Evolutionary conservation across 2,888 invertebrate species (phyloP), one percentile per base, ranked within the genome.

Genomic region (Hypolimnas misippus): DNA sequence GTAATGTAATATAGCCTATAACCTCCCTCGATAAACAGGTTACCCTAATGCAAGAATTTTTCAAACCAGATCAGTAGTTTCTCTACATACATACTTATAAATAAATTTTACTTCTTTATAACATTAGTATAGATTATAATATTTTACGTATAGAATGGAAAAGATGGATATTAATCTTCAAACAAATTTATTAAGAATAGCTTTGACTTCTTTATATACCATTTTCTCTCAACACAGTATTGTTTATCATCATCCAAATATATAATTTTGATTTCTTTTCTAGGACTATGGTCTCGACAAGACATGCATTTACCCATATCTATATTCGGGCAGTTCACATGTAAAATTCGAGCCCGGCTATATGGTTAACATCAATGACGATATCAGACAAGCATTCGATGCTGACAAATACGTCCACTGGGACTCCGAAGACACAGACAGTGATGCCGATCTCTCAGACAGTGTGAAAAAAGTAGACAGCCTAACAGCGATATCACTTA

Each of bases 271-370:
- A 17, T 57, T 63, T 61, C 59, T 65, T 19, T 79, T 77, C 0
- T 83, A 91, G 91, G 71, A 77, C 12, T 87, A 74, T 57, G 90
- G 89, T 0, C 58, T 87, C 0, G 89, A 87, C 71, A 69, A 63
- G 1, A 75, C 64, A 16, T 78, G 76, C 35, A 49, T 69, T 0
- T 90, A 90, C 46, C 90, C 91, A 0, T 90, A 87, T 70, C 64
- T 76, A 21, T 46, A 14, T 0, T 17, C n/a, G 5, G 57, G 71
- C 0, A 59, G 63, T 0, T 33, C 72, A 0, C 61, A 70, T 0
- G 71, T 86, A 31, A 87, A 84, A 64, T 63, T 66, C 0, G 80
- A 84, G n/a, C 76, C 78, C 0, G 54, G 82, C 56, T 75, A 77
- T 1, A 88, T 86, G 87, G 87, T 86, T 0, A 68, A 74, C 5